Conservation (phyloP, 2,113 vertebrate genomes). For the Hyla sarda region DNA sequence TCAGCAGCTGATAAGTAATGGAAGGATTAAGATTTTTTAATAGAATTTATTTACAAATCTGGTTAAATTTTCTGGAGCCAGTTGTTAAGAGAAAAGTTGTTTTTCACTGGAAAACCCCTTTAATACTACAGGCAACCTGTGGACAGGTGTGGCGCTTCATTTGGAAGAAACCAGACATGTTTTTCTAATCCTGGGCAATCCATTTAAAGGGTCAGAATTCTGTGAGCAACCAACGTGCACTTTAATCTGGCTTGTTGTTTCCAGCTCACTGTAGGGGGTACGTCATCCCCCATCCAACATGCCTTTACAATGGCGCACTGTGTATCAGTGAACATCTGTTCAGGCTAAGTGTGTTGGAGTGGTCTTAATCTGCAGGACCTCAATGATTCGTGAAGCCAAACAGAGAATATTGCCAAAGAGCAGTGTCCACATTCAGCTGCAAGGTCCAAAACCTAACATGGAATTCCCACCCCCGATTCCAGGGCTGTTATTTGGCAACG, state of each 20-base stretch:
- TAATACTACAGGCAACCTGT: neutral
- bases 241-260: neutral
- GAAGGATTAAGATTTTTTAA: too few species aligned
- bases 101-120: too few species aligned
- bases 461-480: neutral
- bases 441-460: neutral
- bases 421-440: constrained; percentile 1
- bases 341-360: constrained; percentile 1
- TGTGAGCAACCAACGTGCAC: neutral
- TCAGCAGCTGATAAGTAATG: too few species aligned
- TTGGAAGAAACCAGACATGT: neutral
- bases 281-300: constrained; percentile 7
- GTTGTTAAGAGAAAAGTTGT: too few species aligned
- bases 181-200: neutral
- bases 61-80: too few species aligned
- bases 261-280: neutral
- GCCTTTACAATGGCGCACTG: neutral
- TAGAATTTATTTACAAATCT: too few species aligned
- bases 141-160: neutral
- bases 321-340: constrained; percentile 11
- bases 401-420: neutral
- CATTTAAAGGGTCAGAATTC: neutral
- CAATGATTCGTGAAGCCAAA: neutral
- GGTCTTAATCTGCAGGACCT: neutral
- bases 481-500: neutral